These are phyloP conservation scores for Burhinus oedicnemus DNA, from an alignment of 2,113 vertebrate genomes.

Conservation along the genomic window DNA sequence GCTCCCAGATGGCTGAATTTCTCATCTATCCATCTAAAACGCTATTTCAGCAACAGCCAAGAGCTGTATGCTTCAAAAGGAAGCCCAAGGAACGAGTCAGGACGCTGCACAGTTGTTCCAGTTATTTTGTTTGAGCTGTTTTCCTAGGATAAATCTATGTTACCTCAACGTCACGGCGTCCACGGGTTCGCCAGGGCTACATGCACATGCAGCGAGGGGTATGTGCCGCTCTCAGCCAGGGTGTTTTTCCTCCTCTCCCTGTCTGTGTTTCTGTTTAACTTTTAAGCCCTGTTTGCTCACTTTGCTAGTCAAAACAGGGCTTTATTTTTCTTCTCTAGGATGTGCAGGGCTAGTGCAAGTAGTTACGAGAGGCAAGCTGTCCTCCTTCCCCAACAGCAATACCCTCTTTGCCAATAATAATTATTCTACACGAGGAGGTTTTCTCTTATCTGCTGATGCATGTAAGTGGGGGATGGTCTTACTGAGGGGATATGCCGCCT, in stretches of 20 bases:
- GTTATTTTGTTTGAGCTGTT: neutral
- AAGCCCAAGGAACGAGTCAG: neutral
- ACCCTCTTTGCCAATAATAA: conserved; percentile 44
- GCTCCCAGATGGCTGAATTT: neutral
- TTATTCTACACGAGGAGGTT: neutral
- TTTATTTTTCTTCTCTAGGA: conserved; percentile 48
- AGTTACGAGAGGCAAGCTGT: conserved; percentile 7
- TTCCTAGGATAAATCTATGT: neutral
- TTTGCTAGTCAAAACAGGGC: conserved; percentile 48
- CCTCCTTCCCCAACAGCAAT: conserved; percentile 29
- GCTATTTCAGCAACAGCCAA: neutral
- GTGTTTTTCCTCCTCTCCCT: neutral
- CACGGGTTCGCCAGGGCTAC: neutral
- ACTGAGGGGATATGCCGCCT: neutral
- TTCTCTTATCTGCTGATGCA: conserved; percentile 9
- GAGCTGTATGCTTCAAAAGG: neutral
- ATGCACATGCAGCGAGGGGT: accelerated
- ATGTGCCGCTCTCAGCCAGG: neutral
- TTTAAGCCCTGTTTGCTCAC: conserved; percentile 38
- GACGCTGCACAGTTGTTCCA: neutral
- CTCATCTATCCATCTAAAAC: neutral
- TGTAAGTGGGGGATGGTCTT: neutral
- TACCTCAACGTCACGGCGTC: accelerated
- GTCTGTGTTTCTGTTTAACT: neutral
- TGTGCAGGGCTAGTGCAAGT: neutral